Conservation (phyloP, 2,888 invertebrate species). For the Heliconius sara region DNA sequence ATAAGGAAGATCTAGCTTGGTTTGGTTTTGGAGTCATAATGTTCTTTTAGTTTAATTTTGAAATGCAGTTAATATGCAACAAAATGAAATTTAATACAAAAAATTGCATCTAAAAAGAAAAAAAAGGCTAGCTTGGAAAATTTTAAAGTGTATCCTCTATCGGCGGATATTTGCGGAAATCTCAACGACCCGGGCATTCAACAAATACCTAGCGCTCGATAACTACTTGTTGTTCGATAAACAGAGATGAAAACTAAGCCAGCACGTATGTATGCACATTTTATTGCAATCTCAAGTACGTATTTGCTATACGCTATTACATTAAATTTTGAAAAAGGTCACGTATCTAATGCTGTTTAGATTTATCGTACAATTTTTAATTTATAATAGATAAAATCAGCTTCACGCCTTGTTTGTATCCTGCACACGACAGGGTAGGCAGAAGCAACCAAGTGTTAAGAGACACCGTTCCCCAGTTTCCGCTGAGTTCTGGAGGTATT, state of each 20-base stretch:
- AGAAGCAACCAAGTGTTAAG: no score
- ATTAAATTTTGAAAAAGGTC: constrained; percentile 23
- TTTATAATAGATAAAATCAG: no score
- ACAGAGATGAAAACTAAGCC: constrained; percentile 29
- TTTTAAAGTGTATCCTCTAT: constrained; percentile 34
- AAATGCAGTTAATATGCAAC: background rate
- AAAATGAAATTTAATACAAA: background rate
- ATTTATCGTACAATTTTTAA: background rate
- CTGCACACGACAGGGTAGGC: no score
- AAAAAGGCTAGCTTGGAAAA: constrained; percentile 1
- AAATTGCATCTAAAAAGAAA: background rate
- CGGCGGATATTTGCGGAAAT: constrained; percentile 54
- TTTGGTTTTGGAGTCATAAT: background rate
- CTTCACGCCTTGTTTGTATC: no score
- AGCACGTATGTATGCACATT: constrained; percentile 5
- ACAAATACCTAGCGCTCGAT: constrained; percentile 48
- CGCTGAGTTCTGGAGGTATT: no score
- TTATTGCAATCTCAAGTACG: constrained; percentile 19
- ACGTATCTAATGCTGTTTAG: background rate
- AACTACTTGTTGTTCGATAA: constrained; percentile 22
- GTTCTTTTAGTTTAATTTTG: background rate
- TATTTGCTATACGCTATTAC: background rate
- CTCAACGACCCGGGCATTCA: constrained; percentile 51
- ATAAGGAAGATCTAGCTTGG: no score
- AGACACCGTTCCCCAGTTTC: no score